Percentiles rank a stretch among this genome's conserved stretches.
phyloP scores from a whole-genome alignment of 1,140 invertebrate species.

The Acromyrmex heyeri region DNA sequence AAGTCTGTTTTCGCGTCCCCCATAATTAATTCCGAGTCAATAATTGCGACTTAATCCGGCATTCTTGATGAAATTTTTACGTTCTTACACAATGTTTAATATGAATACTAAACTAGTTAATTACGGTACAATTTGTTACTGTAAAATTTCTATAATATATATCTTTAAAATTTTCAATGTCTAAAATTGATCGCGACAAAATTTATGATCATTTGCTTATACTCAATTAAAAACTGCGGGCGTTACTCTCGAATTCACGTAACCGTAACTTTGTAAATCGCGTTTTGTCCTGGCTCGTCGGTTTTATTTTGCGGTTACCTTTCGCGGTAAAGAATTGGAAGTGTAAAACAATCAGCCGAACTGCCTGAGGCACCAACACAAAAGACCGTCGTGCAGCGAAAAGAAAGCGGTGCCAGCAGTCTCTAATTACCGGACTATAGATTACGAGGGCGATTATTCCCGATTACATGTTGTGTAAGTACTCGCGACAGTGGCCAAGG shows the following conservation, averaged over 20 bases:
- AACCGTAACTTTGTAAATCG: constrained; percentile 28
- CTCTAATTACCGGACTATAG: constrained; percentile 75
- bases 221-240: background rate
- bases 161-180: background rate
- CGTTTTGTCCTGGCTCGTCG: background rate
- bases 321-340: background rate
- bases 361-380: background rate
- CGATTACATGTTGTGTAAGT: constrained; percentile 83
- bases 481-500: constrained; percentile 78
- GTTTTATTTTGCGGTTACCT: constrained; percentile 16
- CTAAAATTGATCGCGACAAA: background rate
- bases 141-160: background rate
- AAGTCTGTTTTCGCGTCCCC: constrained; percentile 12
- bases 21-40: constrained; percentile 32
- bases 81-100: background rate
- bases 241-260: background rate
- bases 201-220: background rate
- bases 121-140: background rate
- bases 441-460: constrained; percentile 80
- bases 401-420: constrained; percentile 50
- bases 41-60: background rate
- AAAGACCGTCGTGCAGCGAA: constrained; percentile 8
- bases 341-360: constrained; percentile 66
- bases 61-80: background rate
- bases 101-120: background rate